Conservation (phyloP, 2,113 vertebrate species). For the Ellobius talpinus region DNA sequence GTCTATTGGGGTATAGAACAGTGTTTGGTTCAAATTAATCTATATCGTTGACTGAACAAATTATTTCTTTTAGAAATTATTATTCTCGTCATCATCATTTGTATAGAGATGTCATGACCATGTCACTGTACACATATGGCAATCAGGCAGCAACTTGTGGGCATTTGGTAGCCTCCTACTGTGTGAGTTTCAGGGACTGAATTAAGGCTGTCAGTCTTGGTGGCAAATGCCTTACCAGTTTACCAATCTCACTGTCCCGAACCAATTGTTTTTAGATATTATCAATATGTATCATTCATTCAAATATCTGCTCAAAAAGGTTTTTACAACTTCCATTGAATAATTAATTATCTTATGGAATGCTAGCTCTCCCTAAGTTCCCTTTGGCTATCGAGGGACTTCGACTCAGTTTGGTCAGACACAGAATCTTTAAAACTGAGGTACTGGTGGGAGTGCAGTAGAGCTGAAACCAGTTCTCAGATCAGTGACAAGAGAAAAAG, state of each 20-base stretch:
- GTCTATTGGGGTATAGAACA: neutral
- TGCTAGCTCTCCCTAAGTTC: neutral
- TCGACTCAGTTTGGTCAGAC: neutral
- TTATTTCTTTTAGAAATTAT: neutral
- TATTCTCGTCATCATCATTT: neutral
- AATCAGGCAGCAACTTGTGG: neutral
- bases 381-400: neutral
- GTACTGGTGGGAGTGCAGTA: neutral
- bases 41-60: neutral
- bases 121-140: neutral
- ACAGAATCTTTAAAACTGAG: neutral
- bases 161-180: neutral
- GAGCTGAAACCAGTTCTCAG: neutral
- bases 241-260: neutral
- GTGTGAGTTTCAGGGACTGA: neutral
- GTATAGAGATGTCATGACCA: neutral
- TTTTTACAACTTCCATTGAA: neutral
- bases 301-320: neutral
- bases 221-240: neutral
- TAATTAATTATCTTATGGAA: neutral
- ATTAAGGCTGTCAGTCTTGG: neutral
- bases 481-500: neutral
- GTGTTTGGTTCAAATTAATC: neutral
- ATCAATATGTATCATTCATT: neutral
- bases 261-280: constrained; percentile 27